These are phyloP conservation scores for Neogale vison DNA, from an alignment of 2,113 vertebrate species.

Conservation along the genomic window DNA sequence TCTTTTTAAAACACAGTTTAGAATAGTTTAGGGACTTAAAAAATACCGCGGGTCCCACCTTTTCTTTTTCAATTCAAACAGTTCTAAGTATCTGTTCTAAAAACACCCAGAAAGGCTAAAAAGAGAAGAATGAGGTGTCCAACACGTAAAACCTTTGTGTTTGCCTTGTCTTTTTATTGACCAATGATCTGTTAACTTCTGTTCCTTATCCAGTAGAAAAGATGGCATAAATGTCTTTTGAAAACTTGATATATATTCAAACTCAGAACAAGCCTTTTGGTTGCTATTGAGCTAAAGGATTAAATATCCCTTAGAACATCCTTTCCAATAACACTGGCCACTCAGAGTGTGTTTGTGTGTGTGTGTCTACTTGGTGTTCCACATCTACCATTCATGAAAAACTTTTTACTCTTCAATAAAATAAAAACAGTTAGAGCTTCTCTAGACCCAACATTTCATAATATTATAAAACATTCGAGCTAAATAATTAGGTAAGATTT, in stretches of 20 bases:
- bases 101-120: background rate
- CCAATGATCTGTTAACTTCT: background rate
- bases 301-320: background rate
- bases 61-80: conserved; percentile 9
- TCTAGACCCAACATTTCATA: background rate
- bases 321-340: background rate
- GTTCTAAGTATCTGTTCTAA: background rate
- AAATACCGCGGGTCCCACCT: background rate
- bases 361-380: background rate
- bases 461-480: background rate
- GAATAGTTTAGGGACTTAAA: background rate
- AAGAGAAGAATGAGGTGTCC: background rate
- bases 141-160: background rate
- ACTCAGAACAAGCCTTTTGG: background rate
- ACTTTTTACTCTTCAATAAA: background rate
- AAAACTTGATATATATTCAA: background rate
- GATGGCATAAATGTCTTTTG: background rate
- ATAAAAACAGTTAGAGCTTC: background rate
- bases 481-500: conserved; percentile 60
- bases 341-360: background rate
- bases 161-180: background rate
- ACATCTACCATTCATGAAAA: background rate
- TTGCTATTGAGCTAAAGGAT: background rate
- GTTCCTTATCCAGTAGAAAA: background rate
- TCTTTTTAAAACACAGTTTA: background rate